A percentile compares a stretch with the other conserved stretches of the same genome.
These are phyloP conservation scores for Pterocles burchelli DNA, from an alignment of 2,113 vertebrate species.

Conservation along the genomic window DNA sequence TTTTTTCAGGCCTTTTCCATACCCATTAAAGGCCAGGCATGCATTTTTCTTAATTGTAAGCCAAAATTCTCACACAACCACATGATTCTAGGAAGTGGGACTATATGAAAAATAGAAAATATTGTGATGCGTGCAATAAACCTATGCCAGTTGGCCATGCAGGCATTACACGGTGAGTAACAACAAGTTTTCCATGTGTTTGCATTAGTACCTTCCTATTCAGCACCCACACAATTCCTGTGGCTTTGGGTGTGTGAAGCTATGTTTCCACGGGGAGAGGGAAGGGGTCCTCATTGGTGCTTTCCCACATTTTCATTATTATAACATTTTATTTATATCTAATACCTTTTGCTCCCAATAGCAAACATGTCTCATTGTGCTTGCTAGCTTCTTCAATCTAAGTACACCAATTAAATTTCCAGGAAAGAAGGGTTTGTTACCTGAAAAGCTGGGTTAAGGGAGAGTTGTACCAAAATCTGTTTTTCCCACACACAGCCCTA, in stretches of 20 bases:
- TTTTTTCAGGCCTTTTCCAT: background rate
- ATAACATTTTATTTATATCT: conserved; percentile 27
- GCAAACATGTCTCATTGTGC: background rate
- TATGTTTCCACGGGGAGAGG: conserved; percentile 29
- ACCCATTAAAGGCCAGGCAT: background rate
- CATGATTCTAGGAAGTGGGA: conserved; percentile 19
- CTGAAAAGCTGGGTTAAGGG: background rate
- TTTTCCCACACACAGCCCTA: background rate
- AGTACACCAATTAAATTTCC: background rate
- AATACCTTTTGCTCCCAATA: background rate
- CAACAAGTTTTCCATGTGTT: conserved; percentile 37
- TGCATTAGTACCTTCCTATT: conserved; percentile 56
- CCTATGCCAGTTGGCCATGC: background rate
- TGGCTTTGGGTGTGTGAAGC: conserved; percentile 63
- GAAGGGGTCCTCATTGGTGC: conserved; percentile 26
- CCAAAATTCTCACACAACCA: background rate
- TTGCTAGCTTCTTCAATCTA: background rate
- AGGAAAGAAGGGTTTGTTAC: background rate
- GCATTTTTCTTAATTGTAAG: background rate
- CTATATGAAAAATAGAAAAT: conserved; percentile 13
- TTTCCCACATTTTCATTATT: conserved; percentile 62
- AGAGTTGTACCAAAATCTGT: background rate
- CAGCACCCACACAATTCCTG: conserved; percentile 65
- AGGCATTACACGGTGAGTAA: background rate
- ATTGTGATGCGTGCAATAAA: background rate